Evolutionary conservation across 2,888 invertebrate species (phyloP).

Genomic region (Leptogaster cylindrica): DNA sequence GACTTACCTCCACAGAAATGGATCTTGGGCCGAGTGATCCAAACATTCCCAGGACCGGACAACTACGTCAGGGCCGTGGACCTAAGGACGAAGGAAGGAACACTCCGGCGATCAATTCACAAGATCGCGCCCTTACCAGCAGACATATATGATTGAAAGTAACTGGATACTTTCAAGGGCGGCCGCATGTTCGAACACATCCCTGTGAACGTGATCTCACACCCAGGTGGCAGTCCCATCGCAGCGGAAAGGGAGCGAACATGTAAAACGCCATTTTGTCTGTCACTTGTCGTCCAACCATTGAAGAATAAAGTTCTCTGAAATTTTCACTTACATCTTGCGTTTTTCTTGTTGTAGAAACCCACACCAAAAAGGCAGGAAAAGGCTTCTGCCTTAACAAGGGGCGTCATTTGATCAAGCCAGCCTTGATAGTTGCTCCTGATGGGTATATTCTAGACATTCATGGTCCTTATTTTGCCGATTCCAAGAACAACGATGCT

Average conservation of each 20-base stretch:
- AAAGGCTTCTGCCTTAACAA: no score
- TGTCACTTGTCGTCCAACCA: no score
- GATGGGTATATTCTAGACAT: neutral
- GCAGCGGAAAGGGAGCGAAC: no score
- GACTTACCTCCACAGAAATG: neutral
- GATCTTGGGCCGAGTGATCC: neutral
- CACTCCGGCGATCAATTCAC: neutral
- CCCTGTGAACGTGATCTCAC: no score
- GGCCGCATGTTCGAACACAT: neutral
- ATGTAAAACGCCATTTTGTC: no score
- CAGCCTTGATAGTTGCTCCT: conserved; percentile 6
- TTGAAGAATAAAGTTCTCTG: no score
- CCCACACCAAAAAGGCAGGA: no score
- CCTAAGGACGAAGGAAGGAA: neutral
- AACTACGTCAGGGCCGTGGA: neutral
- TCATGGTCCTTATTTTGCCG: neutral
- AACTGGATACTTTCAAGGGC: neutral
- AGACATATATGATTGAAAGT: neutral
- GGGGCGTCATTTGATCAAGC: no score
- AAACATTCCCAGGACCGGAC: neutral
- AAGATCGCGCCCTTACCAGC: neutral
- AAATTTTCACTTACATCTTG: no score
- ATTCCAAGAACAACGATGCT: neutral
- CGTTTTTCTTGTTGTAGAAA: no score
- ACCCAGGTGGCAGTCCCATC: no score